Evolutionary conservation across 1,140 invertebrate species (phyloP).

Genomic region (Littorina saxatilis): DNA sequence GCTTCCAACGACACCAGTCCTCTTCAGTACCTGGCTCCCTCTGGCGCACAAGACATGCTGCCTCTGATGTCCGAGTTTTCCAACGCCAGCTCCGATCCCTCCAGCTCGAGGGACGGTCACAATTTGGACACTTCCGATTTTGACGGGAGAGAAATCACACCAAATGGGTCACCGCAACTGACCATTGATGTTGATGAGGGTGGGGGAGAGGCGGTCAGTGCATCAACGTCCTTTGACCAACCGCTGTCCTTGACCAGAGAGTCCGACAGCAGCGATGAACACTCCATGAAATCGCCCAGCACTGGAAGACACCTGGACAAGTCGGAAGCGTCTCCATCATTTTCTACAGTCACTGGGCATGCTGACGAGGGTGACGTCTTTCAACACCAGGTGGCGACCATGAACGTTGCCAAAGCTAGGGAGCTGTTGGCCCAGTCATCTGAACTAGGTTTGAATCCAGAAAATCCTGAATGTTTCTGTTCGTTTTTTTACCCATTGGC

Average conservation of each 20-base stretch:
- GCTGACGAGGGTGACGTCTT: background rate
- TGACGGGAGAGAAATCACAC: conserved; percentile 38
- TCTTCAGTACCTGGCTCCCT: conserved; percentile 24
- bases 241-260: conserved; percentile 1
- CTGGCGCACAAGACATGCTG: conserved; percentile 29
- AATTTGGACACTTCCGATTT: conserved; percentile 8
- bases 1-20: conserved; percentile 13
- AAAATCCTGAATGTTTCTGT: too few relatives aligned
- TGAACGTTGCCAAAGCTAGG: conserved; percentile 14
- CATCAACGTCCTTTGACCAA: background rate
- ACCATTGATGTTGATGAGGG: conserved; percentile 23
- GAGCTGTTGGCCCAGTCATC: conserved; percentile 9
- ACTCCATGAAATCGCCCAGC: background rate
- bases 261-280: conserved; percentile 24
- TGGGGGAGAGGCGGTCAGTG: background rate
- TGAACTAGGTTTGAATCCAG: conserved; percentile 15
- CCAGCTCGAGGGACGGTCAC: conserved; percentile 32
- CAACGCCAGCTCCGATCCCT: conserved; percentile 26
- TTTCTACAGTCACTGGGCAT: background rate
- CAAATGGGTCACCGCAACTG: background rate
- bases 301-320: conserved; percentile 2
- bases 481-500: too few relatives aligned
- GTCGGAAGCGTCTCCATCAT: background rate
- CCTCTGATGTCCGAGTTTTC: conserved; percentile 26
- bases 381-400: conserved; percentile 14